Conservation (phyloP, 2,113 vertebrate genomes). For the Formicarius rufipectus region DNA sequence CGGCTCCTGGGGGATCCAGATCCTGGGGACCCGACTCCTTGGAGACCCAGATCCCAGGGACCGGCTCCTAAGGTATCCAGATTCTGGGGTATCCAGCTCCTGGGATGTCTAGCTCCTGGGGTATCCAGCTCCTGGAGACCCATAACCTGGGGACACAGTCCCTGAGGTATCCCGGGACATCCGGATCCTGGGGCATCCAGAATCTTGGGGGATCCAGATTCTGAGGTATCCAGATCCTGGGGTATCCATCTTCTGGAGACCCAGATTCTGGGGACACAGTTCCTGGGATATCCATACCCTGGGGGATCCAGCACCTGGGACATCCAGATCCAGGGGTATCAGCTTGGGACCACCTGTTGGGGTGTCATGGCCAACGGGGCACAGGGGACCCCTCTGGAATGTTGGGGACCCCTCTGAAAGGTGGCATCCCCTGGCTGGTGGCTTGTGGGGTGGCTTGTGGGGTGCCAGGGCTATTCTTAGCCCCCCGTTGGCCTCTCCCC, state of each 20-base stretch:
- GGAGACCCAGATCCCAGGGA: too few relatives aligned
- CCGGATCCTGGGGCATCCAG: not conserved
- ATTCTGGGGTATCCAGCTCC: not conserved
- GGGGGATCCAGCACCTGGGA: not conserved
- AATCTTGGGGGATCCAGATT: not conserved
- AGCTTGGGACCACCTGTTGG: rapidly evolving
- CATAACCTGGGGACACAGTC: too few relatives aligned
- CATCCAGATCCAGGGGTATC: not conserved
- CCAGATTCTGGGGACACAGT: too few relatives aligned
- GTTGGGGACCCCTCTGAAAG: not conserved
- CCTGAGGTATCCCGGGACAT: not conserved
- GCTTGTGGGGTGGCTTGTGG: not conserved
- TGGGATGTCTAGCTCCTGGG: too few relatives aligned
- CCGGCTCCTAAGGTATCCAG: too few relatives aligned
- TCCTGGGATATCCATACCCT: not conserved
- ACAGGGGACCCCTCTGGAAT: not conserved
- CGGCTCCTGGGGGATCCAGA: too few relatives aligned
- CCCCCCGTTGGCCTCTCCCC: not conserved
- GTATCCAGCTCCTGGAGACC: too few relatives aligned
- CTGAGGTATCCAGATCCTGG: too few relatives aligned
- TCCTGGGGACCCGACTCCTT: too few relatives aligned
- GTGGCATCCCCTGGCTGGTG: not conserved
- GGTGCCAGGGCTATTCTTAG: not conserved
- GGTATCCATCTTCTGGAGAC: not conserved
- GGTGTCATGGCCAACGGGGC: rapidly evolving